phyloP scores from a whole-genome alignment of 2,113 vertebrate species.

The Stictonetta naevosa region DNA sequence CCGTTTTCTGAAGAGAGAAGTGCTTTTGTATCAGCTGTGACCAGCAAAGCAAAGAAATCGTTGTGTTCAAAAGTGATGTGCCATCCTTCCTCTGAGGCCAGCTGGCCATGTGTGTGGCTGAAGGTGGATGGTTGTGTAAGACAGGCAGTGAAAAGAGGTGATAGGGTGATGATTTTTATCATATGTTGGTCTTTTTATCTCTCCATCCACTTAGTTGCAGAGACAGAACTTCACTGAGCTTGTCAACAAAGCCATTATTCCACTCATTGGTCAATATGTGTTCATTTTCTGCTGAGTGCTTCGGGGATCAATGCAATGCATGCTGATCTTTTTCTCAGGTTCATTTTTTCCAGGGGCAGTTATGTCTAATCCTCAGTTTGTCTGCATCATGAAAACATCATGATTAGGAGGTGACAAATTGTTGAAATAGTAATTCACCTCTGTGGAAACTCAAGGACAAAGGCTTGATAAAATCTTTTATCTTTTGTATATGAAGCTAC shows the following conservation, averaged over 20 bases:
- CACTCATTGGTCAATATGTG: slow-evolving; percentile 58
- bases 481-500: not conserved
- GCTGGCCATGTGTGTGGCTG: not conserved
- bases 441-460: not conserved
- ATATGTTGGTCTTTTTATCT: not conserved
- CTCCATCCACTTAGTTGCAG: not conserved
- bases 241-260: slow-evolving; percentile 77
- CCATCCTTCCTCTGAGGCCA: not conserved
- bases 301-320: not conserved
- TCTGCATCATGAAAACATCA: slow-evolving; percentile 19
- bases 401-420: not conserved
- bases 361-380: not conserved
- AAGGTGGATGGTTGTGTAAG: not conserved
- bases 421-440: slow-evolving; percentile 13
- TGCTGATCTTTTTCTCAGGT: slow-evolving; percentile 22
- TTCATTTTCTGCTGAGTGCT: slow-evolving; percentile 69
- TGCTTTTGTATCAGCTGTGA: not conserved
- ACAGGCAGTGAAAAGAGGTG: not conserved
- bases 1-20: not conserved
- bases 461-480: not conserved
- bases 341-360: slow-evolving; percentile 34
- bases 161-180: not conserved
- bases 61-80: not conserved
- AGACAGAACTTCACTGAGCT: slow-evolving; percentile 30
- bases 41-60: not conserved